Conservation (phyloP, 92 coral and sea anemone genomes). For the Phenganax stokvisi region DNA sequence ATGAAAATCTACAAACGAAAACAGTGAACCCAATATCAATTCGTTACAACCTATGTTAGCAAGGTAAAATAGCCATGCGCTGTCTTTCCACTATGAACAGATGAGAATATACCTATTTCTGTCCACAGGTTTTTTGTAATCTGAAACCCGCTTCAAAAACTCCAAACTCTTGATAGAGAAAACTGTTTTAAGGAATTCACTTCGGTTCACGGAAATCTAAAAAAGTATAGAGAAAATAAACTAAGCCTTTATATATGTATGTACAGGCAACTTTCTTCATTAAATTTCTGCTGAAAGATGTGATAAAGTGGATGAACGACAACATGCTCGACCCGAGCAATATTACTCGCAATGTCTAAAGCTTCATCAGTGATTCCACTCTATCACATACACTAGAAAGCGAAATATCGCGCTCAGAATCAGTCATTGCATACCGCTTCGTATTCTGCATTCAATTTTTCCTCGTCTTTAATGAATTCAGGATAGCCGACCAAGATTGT, state of each 20-base stretch:
- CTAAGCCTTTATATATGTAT: no score
- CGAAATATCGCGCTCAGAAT: neutral
- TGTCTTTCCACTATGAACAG: neutral
- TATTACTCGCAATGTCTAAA: neutral
- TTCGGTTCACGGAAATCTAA: constrained; percentile 13
- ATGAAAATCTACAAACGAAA: neutral
- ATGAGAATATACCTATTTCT: neutral
- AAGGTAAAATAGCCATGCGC: neutral
- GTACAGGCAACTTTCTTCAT: no score
- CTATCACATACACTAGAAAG: neutral
- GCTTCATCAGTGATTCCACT: neutral
- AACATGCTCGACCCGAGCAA: neutral
- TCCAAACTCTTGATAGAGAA: constrained; percentile 12
- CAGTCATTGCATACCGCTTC: neutral
- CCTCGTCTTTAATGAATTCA: constrained; percentile 28
- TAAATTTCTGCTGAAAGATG: no score
- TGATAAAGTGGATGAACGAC: no score
- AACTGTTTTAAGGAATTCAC: constrained; percentile 21
- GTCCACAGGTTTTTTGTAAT: constrained; percentile 20
- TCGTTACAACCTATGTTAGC: neutral
- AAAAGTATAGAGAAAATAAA: neutral
- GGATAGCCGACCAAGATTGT: constrained; percentile 15
- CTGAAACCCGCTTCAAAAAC: constrained; percentile 2
- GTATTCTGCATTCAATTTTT: constrained; percentile 33
- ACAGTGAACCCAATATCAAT: neutral